A percentile compares a stretch with the other conserved stretches of the same genome.
Evolutionary conservation across 1,140 invertebrate genomes (phyloP).

Genomic region (Heliconius hewitsoni): DNA sequence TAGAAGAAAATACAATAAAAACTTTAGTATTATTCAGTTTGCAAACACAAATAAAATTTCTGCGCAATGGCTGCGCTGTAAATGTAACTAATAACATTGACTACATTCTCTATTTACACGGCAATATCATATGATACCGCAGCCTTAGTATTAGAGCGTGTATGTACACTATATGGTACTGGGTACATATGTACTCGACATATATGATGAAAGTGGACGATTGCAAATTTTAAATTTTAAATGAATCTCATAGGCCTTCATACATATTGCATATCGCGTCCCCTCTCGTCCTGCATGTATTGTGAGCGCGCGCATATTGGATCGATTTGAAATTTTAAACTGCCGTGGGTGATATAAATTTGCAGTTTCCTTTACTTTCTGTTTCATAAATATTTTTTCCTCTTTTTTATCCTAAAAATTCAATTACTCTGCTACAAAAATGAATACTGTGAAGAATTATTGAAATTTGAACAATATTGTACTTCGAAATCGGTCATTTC

Average conservation of each 20-base stretch:
- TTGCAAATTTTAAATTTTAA: slow-evolving; percentile 26
- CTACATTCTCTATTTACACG: slow-evolving; percentile 17
- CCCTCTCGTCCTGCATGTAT: slow-evolving; percentile 24
- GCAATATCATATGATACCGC: slow-evolving; percentile 15
- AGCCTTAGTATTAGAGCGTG: slow-evolving; percentile 3
- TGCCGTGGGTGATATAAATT: slow-evolving; percentile 1
- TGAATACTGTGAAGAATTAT: background rate
- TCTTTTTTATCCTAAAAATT: background rate
- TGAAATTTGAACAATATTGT: too few relatives aligned
- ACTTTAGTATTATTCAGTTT: background rate
- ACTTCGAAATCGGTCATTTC: background rate
- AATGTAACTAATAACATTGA: slow-evolving; percentile 15
- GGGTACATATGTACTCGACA: too few relatives aligned
- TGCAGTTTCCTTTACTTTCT: background rate
- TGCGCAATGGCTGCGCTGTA: background rate
- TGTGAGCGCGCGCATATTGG: slow-evolving; percentile 17
- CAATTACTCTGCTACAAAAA: background rate
- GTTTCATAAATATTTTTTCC: background rate
- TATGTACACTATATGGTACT: too few relatives aligned
- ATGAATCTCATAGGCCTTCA: slow-evolving; percentile 27
- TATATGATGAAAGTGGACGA: slow-evolving; percentile 21
- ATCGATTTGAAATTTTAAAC: slow-evolving; percentile 31
- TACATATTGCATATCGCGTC: slow-evolving; percentile 26
- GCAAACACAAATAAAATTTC: background rate
- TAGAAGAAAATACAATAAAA: too few relatives aligned